A percentile compares a stretch with the other conserved stretches of the same genome.
These are phyloP conservation scores for Eulemur rufifrons DNA, from an alignment of 2,113 vertebrate species.

Conservation along the genomic window DNA sequence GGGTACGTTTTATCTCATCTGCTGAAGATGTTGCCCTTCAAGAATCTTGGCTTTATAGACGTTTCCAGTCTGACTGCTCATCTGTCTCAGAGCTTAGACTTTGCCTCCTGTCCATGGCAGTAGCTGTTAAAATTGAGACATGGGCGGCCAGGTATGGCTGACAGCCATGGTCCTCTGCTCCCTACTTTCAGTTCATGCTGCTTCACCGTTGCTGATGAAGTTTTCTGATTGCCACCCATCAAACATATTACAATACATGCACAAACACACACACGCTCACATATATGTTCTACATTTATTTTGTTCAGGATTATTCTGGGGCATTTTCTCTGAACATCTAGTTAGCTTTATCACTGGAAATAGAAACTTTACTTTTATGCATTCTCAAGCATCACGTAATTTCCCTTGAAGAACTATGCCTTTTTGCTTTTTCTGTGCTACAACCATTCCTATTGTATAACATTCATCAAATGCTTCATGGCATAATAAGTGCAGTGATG, in stretches of 20 bases:
- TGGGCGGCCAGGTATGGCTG: not conserved
- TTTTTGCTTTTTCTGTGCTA: not conserved
- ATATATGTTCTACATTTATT: not conserved
- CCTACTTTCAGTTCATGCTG: not conserved
- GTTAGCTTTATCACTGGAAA: not conserved
- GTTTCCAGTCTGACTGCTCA: not conserved
- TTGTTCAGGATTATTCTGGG: not conserved
- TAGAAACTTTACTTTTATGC: not conserved
- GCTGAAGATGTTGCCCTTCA: not conserved
- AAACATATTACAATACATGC: not conserved
- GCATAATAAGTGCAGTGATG: not conserved
- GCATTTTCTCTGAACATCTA: not conserved
- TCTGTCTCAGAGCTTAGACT: not conserved
- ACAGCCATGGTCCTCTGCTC: not conserved
- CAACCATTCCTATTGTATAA: not conserved
- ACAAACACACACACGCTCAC: not conserved
- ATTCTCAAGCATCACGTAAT: not conserved
- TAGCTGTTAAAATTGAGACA: not conserved
- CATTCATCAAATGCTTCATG: not conserved
- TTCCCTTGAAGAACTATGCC: rapidly evolving
- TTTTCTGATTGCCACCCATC: constrained; percentile 5
- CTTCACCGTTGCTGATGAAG: not conserved
- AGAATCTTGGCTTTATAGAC: not conserved
- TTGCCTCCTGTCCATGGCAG: not conserved
- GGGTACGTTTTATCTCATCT: not conserved